Base-by-base conservation (phyloP, 2,888 invertebrate species). In the Nudaria mundana region DNA sequence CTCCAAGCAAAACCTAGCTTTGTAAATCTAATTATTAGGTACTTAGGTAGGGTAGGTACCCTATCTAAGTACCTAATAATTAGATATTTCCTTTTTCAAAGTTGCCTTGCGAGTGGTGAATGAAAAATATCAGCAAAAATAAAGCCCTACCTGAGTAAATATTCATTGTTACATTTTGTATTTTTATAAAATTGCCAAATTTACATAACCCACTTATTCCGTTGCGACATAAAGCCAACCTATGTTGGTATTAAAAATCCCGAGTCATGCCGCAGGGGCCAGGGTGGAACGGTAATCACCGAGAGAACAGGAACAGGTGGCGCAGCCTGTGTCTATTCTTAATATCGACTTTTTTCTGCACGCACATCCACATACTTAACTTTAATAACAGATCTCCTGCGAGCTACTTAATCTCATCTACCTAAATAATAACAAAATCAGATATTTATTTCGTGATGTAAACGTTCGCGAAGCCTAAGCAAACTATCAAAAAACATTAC, bases 401-500 rank as follows among this genome's bases (percentile, higher is more conserved):
- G 44, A 46, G 50, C 48, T 48, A 50, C 47, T 61, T 8, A 20
- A 7, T 20, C 20, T 20, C 20, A 63, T 61, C 64, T 63, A 56
- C 64, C 63, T 65, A 52, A 55, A 56, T 65, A 59, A 55, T 63
- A 63, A 69, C 62, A 64, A 51, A 60, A 55, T 4, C 18, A 5
- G 3, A 18, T 18, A 18, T 18, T 4, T 18, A 7, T 59, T 63
- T 60, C 43, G 52, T 52, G 64, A 60, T 57, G 56, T 58, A 56
- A 61, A 60, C 56, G 52, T 54, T 62, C 58, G 62, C 66, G 60
- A 66, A 64, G 64, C 79, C 76, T 80, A 77, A 78, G 81, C 74
- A 80, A 82, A 82, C 81, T 82, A 83, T 83, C 76, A 80, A 84
- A 84, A 84, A 83, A 82, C 83, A 84, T 85, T 81, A 86, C 81